Evolutionary conservation across 1,140 invertebrate genomes (phyloP).

Genomic region (Dendrolimus punctatus): DNA sequence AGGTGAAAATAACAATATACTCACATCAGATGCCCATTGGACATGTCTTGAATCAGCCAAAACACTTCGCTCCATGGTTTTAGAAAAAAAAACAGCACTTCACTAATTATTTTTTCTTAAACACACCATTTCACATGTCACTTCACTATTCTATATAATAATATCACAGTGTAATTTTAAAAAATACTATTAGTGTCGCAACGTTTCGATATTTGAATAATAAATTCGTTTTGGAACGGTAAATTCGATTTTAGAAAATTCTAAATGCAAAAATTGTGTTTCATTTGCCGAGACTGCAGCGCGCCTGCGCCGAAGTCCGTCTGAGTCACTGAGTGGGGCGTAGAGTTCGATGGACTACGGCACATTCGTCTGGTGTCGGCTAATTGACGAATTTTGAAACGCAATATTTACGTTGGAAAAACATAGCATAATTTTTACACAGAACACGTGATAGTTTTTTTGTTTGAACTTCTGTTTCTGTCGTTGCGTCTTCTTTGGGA

Average conservation of each 20-base stretch:
- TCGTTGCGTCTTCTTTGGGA: no score
- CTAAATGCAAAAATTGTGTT: conserved; percentile 28
- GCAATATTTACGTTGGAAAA: no score
- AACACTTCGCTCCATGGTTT: conserved; percentile 68
- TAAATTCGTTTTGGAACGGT: conserved; percentile 18
- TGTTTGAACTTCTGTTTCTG: no score
- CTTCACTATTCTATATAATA: background rate
- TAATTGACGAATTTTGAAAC: no score
- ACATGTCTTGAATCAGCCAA: conserved; percentile 51
- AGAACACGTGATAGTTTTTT: no score
- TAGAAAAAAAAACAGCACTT: conserved; percentile 26
- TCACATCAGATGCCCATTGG: conserved; percentile 61
- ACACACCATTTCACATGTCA: conserved; percentile 50
- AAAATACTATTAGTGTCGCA: conserved; percentile 30
- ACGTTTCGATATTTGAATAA: conserved; percentile 38
- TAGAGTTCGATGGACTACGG: no score
- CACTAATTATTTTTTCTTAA: conserved; percentile 5
- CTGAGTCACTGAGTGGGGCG: conserved; percentile 30
- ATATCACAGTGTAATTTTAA: conserved; percentile 13
- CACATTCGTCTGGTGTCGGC: no score
- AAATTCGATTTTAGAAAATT: conserved; percentile 32
- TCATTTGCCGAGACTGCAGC: conserved; percentile 32
- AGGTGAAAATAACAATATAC: conserved; percentile 15
- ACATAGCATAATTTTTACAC: no score
- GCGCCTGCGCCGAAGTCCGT: conserved; percentile 33